These are phyloP conservation scores for Brachionus rotundiformis DNA, from an alignment of 1,140 invertebrate species.

Conservation along the genomic window DNA sequence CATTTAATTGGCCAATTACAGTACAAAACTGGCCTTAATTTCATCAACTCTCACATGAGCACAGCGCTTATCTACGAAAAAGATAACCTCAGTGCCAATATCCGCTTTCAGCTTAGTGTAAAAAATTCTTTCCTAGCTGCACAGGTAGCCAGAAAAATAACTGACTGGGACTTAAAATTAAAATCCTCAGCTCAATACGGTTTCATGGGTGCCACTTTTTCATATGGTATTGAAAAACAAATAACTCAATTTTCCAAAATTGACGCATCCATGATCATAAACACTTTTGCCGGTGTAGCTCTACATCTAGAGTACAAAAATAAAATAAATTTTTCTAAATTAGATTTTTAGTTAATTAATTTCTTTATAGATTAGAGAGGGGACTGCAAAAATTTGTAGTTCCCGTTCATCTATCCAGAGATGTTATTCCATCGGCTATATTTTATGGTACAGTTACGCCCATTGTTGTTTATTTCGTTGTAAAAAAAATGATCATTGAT, in stretches of 20 bases:
- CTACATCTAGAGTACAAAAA: constrained; percentile 83
- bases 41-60: constrained; percentile 33
- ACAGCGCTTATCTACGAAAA: constrained; percentile 7
- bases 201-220: constrained; percentile 79
- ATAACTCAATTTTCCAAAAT: constrained; percentile 85
- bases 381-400: constrained; percentile 84
- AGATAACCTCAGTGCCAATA: constrained; percentile 30
- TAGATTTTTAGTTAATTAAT: constrained; percentile 44
- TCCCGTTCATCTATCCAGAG: constrained; percentile 85
- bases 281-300: constrained; percentile 80
- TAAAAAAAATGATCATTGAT: constrained; percentile 82
- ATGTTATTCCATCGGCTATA: constrained; percentile 80
- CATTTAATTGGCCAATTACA: constrained; percentile 42
- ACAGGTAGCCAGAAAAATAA: constrained; percentile 75
- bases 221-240: constrained; percentile 89
- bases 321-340: constrained; percentile 56
- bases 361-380: constrained; percentile 72
- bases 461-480: constrained; percentile 68
- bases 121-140: constrained; percentile 77
- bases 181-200: constrained; percentile 78
- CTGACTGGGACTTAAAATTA: constrained; percentile 73
- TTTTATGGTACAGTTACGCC: constrained; percentile 90
- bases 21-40: constrained; percentile 29
- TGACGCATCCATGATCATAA: constrained; percentile 78
- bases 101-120: constrained; percentile 70